Evolutionary conservation across 1,140 invertebrate species (phyloP), one percentile per base, ranked within the genome.

Genomic region (Scaptomyza hsui): DNA sequence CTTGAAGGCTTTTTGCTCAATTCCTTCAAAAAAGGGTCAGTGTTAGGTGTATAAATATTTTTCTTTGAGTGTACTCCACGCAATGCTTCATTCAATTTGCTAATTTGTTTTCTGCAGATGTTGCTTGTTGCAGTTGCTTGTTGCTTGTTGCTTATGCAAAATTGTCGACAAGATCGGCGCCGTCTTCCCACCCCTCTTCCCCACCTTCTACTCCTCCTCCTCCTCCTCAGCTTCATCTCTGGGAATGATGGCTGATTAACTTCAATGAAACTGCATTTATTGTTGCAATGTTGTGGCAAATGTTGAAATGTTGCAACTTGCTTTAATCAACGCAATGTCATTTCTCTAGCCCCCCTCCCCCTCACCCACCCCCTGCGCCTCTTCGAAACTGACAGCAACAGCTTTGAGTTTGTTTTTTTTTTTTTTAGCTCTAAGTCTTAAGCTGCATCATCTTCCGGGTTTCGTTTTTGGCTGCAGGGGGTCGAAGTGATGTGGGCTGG

Each of bases 261-360:
- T 86, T 80, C 81, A 88, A 86, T 86, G 82, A 86, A 86, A 86
- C 74, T 86, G 81, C 81, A 86, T 86, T 86, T 86, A 86, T 85
- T 85, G 81, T 68, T 81, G 67, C 60, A 51, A 49, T 37, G 56
- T 7, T 64, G 62, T 55, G 16, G 61, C 49, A 42, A 39, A 37
- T 60, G 59, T 19, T 16, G 16, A 15, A 57, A 65, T 65, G 53
- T 42, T 70, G 81, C 76, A 76, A 73, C 79, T 75, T 75, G 75
- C 56, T 78, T 83, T 83, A 78, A 83, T 83, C 75, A 83, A 78
- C 65, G 71, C 55, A 65, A 48, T 62, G 72, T 63, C 68, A 68
- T 72, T 67, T 72, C 61, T 57, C 62, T 67, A 57, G 69, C 52
- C 4, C 10, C 16, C 18, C 5, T 1, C 24, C 24, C 15, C 0